These are phyloP conservation scores for Rhadinocentrus ornatus DNA, from an alignment of 2,797 vertebrate genomes.

Conservation along the genomic window DNA sequence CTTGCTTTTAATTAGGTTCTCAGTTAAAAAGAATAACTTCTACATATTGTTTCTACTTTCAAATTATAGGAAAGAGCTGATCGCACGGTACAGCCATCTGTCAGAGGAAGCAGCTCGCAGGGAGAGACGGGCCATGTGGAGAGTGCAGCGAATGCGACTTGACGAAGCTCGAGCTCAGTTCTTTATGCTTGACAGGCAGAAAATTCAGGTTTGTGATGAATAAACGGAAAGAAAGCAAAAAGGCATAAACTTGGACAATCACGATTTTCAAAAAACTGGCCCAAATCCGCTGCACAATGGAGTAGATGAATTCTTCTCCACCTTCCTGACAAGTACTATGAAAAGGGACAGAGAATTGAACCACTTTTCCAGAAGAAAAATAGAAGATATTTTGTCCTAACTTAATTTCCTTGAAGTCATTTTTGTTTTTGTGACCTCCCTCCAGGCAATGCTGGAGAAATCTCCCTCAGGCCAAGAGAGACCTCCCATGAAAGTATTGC, in stretches of 20 bases:
- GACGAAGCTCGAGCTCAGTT: slow-evolving; percentile 86
- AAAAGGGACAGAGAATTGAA: background rate
- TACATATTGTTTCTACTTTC: slow-evolving; percentile 6
- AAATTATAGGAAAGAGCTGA: slow-evolving; percentile 89
- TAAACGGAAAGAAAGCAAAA: background rate
- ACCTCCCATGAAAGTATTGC: slow-evolving; percentile 63
- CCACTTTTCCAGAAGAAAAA: background rate
- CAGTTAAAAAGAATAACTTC: background rate
- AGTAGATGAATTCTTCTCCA: background rate
- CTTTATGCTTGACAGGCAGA: slow-evolving; percentile 82
- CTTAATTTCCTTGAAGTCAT: background rate
- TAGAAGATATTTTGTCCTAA: background rate
- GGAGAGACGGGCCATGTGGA: slow-evolving; percentile 92
- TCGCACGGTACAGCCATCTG: slow-evolving; percentile 91
- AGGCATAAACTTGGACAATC: background rate
- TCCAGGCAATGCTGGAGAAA: slow-evolving; percentile 84
- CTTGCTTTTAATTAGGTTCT: background rate
- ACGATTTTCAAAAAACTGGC: background rate
- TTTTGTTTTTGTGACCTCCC: slow-evolving; percentile 17
- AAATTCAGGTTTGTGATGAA: slow-evolving; percentile 81
- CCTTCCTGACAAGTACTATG: background rate
- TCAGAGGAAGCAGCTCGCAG: slow-evolving; percentile 93
- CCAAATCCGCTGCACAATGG: background rate
- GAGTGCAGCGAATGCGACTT: slow-evolving; percentile 88
- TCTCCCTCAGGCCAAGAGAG: slow-evolving; percentile 74